Percentiles rank a stretch among this genome's conserved stretches.
These are phyloP conservation scores for Myxocyprinus asiaticus DNA, from an alignment of 2,113 vertebrate genomes.

Conservation along the genomic window DNA sequence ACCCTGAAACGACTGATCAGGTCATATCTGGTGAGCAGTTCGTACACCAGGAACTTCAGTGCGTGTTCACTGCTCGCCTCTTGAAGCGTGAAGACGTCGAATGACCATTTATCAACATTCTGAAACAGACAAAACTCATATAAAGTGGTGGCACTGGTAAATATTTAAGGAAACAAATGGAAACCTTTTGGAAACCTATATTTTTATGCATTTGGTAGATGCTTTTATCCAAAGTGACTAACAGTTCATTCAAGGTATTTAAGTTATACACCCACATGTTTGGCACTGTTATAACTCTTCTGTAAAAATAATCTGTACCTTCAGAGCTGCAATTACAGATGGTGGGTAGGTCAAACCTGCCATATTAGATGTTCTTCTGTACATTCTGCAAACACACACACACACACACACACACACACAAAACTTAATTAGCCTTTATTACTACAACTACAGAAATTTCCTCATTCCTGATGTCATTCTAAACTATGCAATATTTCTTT, in stretches of 20 bases:
- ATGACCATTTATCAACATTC: slow-evolving; percentile 98
- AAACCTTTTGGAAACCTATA: too few species aligned
- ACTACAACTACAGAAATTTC: too few species aligned
- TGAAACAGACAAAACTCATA: slow-evolving; percentile 56
- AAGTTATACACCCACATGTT: too few species aligned
- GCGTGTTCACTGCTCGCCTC: slow-evolving; percentile 93
- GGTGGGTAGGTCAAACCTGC: slow-evolving; percentile 91
- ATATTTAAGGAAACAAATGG: too few species aligned
- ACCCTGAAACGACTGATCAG: slow-evolving; percentile 98
- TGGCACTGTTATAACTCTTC: neutral
- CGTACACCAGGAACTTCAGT: slow-evolving; percentile 97
- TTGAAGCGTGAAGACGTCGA: slow-evolving; percentile 93
- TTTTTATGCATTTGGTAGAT: too few species aligned
- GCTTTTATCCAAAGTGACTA: too few species aligned
- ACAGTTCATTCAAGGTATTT: too few species aligned
- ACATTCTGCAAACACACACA: slow-evolving; percentile 82
- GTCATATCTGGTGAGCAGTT: slow-evolving; percentile 97
- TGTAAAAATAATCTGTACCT: slow-evolving; percentile 74
- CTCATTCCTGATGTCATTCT: too few species aligned
- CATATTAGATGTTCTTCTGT: slow-evolving; percentile 93
- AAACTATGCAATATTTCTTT: too few species aligned
- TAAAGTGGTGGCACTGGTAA: too few species aligned
- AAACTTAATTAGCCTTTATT: too few species aligned
- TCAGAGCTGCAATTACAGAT: slow-evolving; percentile 87
- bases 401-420: too few species aligned